Evolutionary conservation across 92 coral and sea anemone genomes (phyloP).

Genomic region (Desmophyllum pertusum): DNA sequence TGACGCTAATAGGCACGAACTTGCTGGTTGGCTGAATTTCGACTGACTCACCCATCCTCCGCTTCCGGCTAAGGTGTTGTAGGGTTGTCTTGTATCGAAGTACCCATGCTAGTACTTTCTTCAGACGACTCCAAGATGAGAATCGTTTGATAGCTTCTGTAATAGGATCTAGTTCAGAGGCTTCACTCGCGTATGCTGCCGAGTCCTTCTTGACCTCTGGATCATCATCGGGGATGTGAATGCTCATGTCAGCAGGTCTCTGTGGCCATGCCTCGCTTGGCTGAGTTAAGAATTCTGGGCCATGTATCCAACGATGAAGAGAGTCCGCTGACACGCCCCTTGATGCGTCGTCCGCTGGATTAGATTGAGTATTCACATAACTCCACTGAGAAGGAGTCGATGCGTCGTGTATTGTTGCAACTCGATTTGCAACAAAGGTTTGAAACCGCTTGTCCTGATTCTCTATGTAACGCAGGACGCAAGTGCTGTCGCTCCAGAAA

Average conservation of each 20-base stretch:
- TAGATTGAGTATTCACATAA: constrained; percentile 42
- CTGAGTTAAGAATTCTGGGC: constrained; percentile 44
- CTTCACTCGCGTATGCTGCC: too few relatives aligned
- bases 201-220: constrained; percentile 39
- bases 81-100: too few relatives aligned
- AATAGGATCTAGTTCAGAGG: too few relatives aligned
- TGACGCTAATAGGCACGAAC: too few relatives aligned
- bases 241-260: too few relatives aligned
- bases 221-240: constrained; percentile 28
- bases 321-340: constrained; percentile 41
- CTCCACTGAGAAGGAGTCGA: constrained; percentile 48
- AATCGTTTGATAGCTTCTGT: too few relatives aligned
- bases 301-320: constrained; percentile 45
- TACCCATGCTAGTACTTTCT: too few relatives aligned
- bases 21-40: too few relatives aligned
- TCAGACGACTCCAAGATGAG: too few relatives aligned
- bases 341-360: constrained; percentile 60
- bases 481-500: constrained; percentile 43
- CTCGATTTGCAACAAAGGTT: constrained; percentile 44
- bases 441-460: constrained; percentile 39
- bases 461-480: constrained; percentile 25
- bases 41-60: too few relatives aligned
- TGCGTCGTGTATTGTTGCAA: constrained; percentile 41
- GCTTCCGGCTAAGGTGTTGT: too few relatives aligned
- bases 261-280: too few relatives aligned